These are phyloP conservation scores for Chitala chitala DNA, from an alignment of 2,113 vertebrate genomes.

Conservation along the genomic window DNA sequence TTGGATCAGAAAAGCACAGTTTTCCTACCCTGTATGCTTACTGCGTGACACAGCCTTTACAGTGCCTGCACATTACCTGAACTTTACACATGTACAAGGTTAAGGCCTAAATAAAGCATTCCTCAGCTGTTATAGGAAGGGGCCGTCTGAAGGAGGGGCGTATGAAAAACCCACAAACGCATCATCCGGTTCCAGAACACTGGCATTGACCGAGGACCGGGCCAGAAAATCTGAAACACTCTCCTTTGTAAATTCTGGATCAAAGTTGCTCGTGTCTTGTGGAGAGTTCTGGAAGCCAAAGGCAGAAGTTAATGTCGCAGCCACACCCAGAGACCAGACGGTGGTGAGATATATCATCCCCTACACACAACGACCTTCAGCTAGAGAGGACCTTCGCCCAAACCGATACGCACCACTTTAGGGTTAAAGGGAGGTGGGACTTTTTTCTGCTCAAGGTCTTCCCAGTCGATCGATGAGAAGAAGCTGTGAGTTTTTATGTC, in stretches of 20 bases:
- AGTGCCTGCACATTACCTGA: no score
- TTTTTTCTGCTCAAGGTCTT: conserved; percentile 86
- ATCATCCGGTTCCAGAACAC: conserved; percentile 93
- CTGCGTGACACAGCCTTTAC: no score
- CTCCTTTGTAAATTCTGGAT: conserved; percentile 89
- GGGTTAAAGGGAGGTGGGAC: conserved; percentile 86
- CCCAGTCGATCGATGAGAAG: conserved; percentile 88
- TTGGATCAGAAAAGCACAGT: no score
- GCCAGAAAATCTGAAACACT: conserved; percentile 85
- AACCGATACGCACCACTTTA: conserved; percentile 70
- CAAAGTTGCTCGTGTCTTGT: conserved; percentile 92
- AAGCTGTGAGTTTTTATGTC: conserved; percentile 87
- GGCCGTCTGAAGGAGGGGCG: conserved; percentile 87
- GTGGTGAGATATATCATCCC: no score
- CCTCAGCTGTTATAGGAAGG: conserved; percentile 71
- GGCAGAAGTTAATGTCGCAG: conserved; percentile 12
- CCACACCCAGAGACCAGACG: no score
- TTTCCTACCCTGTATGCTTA: no score
- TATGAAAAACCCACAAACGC: conserved; percentile 95
- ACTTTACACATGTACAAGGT: no score
- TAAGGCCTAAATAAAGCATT: no score
- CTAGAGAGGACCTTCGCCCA: not conserved
- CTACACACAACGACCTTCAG: not conserved
- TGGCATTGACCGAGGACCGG: conserved; percentile 86
- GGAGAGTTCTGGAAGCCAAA: conserved; percentile 71